A percentile compares a stretch with the other conserved stretches of the same genome.
These are phyloP conservation scores for Aplodontia rufa DNA, from an alignment of 2,113 vertebrate genomes.

Conservation along the genomic window DNA sequence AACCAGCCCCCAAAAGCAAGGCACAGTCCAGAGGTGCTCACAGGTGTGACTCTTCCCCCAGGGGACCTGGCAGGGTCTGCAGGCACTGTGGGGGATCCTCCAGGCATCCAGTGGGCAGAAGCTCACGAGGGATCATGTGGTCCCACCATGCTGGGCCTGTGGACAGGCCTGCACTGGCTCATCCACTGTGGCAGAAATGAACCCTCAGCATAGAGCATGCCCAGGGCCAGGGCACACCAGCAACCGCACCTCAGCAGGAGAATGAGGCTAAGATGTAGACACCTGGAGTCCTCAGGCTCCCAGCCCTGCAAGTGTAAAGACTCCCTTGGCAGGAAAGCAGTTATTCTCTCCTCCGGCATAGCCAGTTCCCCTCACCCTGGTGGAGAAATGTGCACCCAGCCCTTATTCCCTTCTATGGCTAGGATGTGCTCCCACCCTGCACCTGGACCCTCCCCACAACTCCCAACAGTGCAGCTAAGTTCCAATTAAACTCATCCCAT, in stretches of 20 bases:
- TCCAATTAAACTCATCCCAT: background rate
- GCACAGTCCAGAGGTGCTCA: background rate
- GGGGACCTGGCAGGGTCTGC: background rate
- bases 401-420: background rate
- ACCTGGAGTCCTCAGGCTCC: background rate
- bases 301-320: background rate
- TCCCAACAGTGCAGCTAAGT: rapidly evolving
- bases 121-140: no score
- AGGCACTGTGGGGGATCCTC: background rate
- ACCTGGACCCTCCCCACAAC: background rate
- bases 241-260: background rate
- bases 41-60: background rate
- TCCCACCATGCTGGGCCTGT: background rate
- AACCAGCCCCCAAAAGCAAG: background rate
- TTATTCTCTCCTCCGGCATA: no score
- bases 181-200: rapidly evolving
- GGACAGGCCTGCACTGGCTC: background rate
- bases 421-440: rapidly evolving
- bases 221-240: no score
- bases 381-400: rapidly evolving
- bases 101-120: background rate
- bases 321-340: background rate
- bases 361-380: background rate
- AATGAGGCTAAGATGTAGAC: background rate
- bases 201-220: no score